Evolutionary conservation across 2,888 invertebrate genomes (phyloP), one percentile per base, ranked within the genome.

Genomic region (Neelides folsomi): DNA sequence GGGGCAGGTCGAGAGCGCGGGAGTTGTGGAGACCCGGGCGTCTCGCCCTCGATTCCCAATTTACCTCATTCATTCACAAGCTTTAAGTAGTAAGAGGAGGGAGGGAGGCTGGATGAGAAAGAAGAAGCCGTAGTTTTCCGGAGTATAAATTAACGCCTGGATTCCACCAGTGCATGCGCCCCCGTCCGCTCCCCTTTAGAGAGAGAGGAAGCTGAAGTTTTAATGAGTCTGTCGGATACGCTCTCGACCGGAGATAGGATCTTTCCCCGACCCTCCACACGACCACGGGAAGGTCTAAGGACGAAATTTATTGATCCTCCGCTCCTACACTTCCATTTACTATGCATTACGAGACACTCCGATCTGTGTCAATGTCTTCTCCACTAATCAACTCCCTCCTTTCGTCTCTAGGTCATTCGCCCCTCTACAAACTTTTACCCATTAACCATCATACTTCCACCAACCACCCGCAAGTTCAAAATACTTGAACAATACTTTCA

Each of bases 121-220:
- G 15, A 38, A 38, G 38, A 38, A 15, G 15, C 35, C 44, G 44
- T 49, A 49, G 43, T 49, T 49, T 49, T 44, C 43, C 39, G 43
- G 37, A 49, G 49, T 49, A 49, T 49, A 49, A 49, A 49, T 49
- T 49, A 49, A 49, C 49, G 44, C 49, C 49, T 49, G 38, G 15
- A 6, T 13, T 15, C 15, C 38, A 13, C 38, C 15, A 13, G 13
- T 38, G 5, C 15, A 38, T 15, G n/a, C 38, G n/a, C 38, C 5
- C n/a, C 13, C 15, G 4, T 3, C 10, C 13, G 3, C 15, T 38
- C 38, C 38, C 38, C 38, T 38, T 13, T 8, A 13, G n/a, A 13
- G 38, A 13, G 15, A 13, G n/a, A 38, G 15, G 15, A 38, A 42
- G 37, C 44, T 36, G 44, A 43, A 49, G 38, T 49, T 49, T 49